Conservation (phyloP, 1,140 invertebrate genomes). For the Bombus impatiens region DNA sequence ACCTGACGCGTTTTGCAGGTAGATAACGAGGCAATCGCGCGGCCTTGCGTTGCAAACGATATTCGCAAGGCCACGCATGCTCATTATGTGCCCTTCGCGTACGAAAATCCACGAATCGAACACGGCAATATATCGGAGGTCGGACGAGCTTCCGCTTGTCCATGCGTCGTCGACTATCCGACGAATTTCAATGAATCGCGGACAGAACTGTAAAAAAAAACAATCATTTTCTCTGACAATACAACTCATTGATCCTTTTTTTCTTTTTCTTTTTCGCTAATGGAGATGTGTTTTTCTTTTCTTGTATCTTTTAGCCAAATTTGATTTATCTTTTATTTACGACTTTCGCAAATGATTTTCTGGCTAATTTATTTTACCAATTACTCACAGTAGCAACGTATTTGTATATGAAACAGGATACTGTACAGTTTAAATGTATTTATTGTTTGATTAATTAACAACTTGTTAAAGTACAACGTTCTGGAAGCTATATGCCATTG, state of each 20-base stretch:
- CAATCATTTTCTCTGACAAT: not conserved
- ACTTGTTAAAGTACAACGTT: no score
- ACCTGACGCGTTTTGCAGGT: not conserved
- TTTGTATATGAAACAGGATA: not conserved
- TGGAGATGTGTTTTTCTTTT: no score
- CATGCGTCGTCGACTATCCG: not conserved
- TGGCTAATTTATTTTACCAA: not conserved
- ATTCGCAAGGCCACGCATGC: not conserved
- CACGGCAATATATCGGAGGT: not conserved
- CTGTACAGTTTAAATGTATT: not conserved
- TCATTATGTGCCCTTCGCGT: not conserved
- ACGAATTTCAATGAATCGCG: conserved; percentile 1
- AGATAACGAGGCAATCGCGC: not conserved
- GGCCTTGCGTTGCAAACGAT: conserved; percentile 2
- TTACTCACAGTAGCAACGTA: no score
- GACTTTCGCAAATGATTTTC: not conserved
- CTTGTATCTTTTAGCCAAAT: no score
- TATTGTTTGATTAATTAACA: no score
- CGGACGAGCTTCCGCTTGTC: not conserved
- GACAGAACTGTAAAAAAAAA: not conserved
- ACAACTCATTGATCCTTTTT: not conserved
- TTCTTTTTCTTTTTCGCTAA: no score
- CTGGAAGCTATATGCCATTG: no score
- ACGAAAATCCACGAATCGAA: not conserved
- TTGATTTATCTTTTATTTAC: not conserved